Percentiles rank a stretch among this genome's conserved stretches.
Evolutionary conservation across 2,797 vertebrate genomes (phyloP).

Genomic region (Eidolon dupreanum): DNA sequence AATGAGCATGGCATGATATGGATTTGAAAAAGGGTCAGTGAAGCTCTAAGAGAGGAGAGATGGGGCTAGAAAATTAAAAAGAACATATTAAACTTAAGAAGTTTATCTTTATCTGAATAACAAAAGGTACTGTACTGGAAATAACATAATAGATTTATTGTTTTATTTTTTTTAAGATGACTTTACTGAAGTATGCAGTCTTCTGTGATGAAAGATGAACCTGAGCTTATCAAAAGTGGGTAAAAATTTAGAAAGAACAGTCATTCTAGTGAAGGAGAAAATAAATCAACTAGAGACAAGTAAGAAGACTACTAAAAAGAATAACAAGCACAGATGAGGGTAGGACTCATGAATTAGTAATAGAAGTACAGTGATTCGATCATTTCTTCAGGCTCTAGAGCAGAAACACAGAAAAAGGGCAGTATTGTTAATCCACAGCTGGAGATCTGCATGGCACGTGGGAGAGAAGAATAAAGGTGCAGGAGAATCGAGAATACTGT

Average conservation of each 20-base stretch:
- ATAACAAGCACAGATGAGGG: slow-evolving; percentile 15
- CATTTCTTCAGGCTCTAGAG: neutral
- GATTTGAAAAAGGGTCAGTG: neutral
- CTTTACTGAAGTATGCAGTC: neutral
- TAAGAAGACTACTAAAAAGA: neutral
- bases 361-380: slow-evolving; percentile 22
- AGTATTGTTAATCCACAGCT: slow-evolving; percentile 47
- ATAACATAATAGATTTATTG: neutral
- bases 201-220: neutral
- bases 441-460: neutral
- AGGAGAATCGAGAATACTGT: neutral
- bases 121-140: neutral
- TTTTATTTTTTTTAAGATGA: neutral
- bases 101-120: neutral
- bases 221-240: neutral
- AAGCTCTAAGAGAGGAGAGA: neutral
- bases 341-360: slow-evolving; percentile 42
- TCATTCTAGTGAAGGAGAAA: slow-evolving; percentile 23
- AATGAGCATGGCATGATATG: neutral
- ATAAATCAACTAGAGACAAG: slow-evolving; percentile 42
- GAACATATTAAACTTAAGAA: neutral
- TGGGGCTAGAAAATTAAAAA: neutral
- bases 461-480: neutral
- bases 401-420: neutral
- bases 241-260: slow-evolving; percentile 28